Base-by-base conservation (phyloP, 2,113 vertebrate genomes). In the Brachionichthys hirsutus region DNA sequence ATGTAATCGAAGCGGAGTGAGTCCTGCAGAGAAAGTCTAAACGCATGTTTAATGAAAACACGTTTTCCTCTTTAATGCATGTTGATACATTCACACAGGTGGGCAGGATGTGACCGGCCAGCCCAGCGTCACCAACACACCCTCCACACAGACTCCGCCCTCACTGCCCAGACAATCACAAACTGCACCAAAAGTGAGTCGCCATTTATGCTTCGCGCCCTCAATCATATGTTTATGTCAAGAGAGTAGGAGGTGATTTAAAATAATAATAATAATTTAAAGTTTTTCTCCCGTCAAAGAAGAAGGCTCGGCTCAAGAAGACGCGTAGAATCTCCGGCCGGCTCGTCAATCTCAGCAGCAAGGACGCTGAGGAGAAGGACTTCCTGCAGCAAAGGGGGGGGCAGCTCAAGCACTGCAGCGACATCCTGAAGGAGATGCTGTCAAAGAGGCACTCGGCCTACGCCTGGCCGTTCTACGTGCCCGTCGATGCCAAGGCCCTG, bases 381-480 rank as follows among this genome's bases (percentile, higher is more conserved):
- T 81, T 86, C 7, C 89, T 87, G 0, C 89, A 89, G 82, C 91
- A 91, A 0, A 86, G 82, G 0, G 84, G 84, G 30, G 93, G 93
- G 78, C 92, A 96, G 78, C 92, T 99, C 54, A 92, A 91, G 54
- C 91, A 94, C 88, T 99, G 97, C 40, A 92, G 91, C 58, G 92
- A 89, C 55, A 95, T 98, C 75, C 92, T 99, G 68, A 93, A 91
- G 74, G 97, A 99, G 74, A 92, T 99, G 94, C 90, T 98, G 8
- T 97, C 95, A 0, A 98, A 95, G 90, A 99, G 94, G 79, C 95
- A 98, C 0, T 89, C 88, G 0, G 91, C 92, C 49, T 96, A 95
- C 0, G 97, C 97, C 0, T 98, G 97, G 97, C 97, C 97, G 24
- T 99, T 99, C 88, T 98, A 98, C 90, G 92, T 94, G 77, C 97